These are phyloP conservation scores for Cygnus atratus DNA, from an alignment of 2,113 vertebrate genomes.

Conservation along the genomic window DNA sequence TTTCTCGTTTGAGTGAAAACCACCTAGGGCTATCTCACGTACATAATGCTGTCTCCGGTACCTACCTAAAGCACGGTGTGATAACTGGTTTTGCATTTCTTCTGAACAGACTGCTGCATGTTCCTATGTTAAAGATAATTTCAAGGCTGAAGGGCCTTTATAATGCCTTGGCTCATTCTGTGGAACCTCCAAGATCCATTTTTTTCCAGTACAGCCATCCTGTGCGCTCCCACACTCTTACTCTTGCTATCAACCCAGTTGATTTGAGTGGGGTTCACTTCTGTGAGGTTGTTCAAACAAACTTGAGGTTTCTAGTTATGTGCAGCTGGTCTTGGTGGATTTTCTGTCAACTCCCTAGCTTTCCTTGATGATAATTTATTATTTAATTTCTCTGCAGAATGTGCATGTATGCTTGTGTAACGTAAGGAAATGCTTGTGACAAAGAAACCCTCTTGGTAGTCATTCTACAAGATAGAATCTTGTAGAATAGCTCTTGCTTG, in stretches of 20 bases:
- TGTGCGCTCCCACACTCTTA: fast-evolving
- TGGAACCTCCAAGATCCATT: neutral
- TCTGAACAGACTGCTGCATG: neutral
- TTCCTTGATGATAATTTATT: neutral
- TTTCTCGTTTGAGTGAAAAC: neutral
- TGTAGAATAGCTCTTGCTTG: neutral
- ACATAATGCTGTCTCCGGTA: neutral
- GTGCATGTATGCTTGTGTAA: neutral
- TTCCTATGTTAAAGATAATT: neutral
- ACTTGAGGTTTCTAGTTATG: neutral
- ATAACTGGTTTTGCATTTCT: neutral
- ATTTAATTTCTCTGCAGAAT: neutral
- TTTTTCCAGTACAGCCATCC: neutral
- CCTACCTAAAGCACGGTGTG: neutral
- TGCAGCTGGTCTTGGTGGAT: neutral
- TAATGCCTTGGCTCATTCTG: neutral
- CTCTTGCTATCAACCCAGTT: neutral
- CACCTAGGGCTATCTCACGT: neutral
- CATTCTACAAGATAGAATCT: neutral
- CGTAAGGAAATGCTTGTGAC: neutral
- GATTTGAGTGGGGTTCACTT: neutral
- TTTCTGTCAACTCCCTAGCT: neutral
- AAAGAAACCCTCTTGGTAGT: neutral
- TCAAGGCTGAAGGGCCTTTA: neutral
- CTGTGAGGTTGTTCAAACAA: neutral